Percentiles rank a stretch among this genome's conserved stretches.
phyloP scores from a whole-genome alignment of 2,113 vertebrate genomes.

The Panthera leo region DNA sequence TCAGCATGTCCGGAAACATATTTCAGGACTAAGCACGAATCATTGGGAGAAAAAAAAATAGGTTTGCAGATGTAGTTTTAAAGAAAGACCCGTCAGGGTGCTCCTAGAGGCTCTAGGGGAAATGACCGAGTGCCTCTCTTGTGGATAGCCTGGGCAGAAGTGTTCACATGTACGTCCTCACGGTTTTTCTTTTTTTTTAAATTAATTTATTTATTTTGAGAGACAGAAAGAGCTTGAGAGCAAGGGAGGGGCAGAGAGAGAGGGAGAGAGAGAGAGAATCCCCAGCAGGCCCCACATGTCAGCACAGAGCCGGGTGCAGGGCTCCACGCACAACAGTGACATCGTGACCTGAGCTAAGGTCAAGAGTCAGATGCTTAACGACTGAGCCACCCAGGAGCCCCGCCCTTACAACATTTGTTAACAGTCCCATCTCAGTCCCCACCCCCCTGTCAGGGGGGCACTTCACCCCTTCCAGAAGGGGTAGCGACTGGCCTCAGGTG shows the following conservation, averaged over 20 bases:
- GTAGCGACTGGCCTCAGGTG: neutral
- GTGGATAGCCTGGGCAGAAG: neutral
- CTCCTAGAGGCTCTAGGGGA: neutral
- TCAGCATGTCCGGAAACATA: neutral
- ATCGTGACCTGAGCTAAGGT: too few species aligned
- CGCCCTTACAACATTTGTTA: neutral
- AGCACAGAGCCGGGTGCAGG: too few species aligned
- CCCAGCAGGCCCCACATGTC: too few species aligned
- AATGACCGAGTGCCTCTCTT: too few species aligned
- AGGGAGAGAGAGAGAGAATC: too few species aligned
- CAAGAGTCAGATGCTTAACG: too few species aligned
- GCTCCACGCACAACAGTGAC: too few species aligned
- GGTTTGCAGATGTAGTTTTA: constrained; percentile 18
- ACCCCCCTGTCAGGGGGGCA: too few species aligned
- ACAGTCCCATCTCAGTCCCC: neutral
- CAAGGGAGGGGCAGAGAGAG: too few species aligned
- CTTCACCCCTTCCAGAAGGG: neutral
- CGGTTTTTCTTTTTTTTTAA: neutral
- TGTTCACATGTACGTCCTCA: neutral
- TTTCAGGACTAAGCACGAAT: neutral
- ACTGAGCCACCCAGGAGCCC: too few species aligned
- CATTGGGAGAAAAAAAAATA: neutral
- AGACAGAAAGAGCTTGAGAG: too few species aligned
- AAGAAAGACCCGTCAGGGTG: neutral
- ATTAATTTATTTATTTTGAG: too few species aligned